These are phyloP conservation scores for Sarcophaga subvicina DNA, from an alignment of 2,888 invertebrate species.

Conservation along the genomic window DNA sequence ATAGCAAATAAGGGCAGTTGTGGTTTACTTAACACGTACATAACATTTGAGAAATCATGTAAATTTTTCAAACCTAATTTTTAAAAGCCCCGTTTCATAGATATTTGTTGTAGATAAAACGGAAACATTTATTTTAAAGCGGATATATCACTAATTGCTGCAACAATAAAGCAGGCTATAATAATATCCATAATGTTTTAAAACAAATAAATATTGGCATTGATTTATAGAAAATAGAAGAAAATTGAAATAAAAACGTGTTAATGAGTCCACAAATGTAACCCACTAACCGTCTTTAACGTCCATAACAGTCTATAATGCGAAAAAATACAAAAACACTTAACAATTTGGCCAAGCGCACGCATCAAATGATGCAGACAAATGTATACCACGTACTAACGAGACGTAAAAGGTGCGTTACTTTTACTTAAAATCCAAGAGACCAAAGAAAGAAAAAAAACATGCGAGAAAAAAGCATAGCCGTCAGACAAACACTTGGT, in stretches of 20 bases:
- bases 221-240: constrained; percentile 10
- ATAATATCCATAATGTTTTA: constrained; percentile 3
- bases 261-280: constrained; percentile 59
- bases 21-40: background rate
- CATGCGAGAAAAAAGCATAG: constrained; percentile 15
- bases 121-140: constrained; percentile 44
- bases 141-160: constrained; percentile 36
- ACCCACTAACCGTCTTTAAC: constrained; percentile 61
- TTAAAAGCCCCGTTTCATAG: too few species aligned
- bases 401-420: constrained; percentile 53
- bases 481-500: constrained; percentile 31
- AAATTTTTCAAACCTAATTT: too few species aligned
- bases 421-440: constrained; percentile 57
- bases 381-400: constrained; percentile 4
- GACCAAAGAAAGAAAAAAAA: constrained; percentile 1
- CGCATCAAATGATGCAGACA: constrained; percentile 49
- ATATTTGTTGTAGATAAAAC: background rate
- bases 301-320: background rate
- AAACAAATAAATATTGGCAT: constrained; percentile 22
- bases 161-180: background rate
- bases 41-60: too few species aligned
- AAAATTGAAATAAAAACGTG: constrained; percentile 19
- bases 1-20: too few species aligned
- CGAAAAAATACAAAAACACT: background rate
- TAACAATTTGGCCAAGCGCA: constrained; percentile 50